Conservation (phyloP, 2,888 invertebrate species). For the Eugnorisma glareosa region DNA sequence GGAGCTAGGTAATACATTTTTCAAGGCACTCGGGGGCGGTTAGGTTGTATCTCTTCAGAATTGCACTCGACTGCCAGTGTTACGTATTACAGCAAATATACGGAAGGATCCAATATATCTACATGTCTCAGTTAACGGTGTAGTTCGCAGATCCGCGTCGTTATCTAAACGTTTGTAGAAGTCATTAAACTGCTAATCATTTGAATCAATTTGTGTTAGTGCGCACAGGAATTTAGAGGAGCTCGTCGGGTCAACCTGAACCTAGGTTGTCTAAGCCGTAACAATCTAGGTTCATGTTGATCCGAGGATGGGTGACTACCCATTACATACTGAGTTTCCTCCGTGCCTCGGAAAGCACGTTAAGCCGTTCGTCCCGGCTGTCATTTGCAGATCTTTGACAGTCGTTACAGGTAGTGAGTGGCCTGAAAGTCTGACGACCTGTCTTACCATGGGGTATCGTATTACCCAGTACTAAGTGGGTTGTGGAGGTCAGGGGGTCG, state of each 20-base stretch:
- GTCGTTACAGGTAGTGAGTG: not conserved
- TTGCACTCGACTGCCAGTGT: conserved; percentile 71
- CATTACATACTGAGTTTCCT: too few relatives aligned
- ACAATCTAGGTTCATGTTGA: not conserved
- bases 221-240: conserved; percentile 18
- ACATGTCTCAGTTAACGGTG: conserved; percentile 57
- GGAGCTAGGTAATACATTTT: conserved; percentile 76
- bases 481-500: too few relatives aligned
- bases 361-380: not conserved
- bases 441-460: too few relatives aligned
- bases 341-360: not conserved
- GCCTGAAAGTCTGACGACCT: too few relatives aligned
- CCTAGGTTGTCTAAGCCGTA: not conserved
- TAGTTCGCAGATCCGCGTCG: conserved; percentile 27
- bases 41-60: conserved; percentile 75
- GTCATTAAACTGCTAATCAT: conserved; percentile 57
- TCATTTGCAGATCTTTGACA: not conserved
- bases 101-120: conserved; percentile 65
- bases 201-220: conserved; percentile 47
- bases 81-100: conserved; percentile 69
- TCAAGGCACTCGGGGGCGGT: conserved; percentile 74
- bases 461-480: not conserved
- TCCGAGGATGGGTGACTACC: not conserved
- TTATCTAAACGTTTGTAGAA: conserved; percentile 52
- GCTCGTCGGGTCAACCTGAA: not conserved